Evolutionary conservation across 2,797 vertebrate genomes (phyloP), one percentile per base, ranked within the genome.

Genomic region (Sphenodon punctatus): DNA sequence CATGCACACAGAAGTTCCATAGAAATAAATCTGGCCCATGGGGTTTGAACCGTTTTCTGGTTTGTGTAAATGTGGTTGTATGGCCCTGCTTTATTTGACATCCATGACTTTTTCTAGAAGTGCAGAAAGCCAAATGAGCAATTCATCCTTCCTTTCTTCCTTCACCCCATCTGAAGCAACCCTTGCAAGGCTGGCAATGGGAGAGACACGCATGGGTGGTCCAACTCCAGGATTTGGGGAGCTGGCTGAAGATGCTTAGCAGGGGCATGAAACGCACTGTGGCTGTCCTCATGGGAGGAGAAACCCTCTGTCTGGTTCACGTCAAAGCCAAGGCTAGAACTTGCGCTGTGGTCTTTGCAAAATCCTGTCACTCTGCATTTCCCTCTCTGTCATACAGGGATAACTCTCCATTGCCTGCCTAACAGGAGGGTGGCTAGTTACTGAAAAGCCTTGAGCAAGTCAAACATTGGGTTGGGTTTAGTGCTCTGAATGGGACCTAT

Each of bases 271-370:
- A 83, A 90, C 82, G 84, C 59, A 38, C 56, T 90, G 86, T 34
- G 83, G 39, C 92, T 78, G 75, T 92, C 78, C 84, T 87, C 70
- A n/a, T 36, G 73, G 79, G 89, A 86, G 86, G 84, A 89, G 88
- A 78, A 84, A 67, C 49, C 39, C 86, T 63, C n/a, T n/a, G n/a
- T n/a, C n/a, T n/a, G n/a, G n/a, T n/a, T n/a, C n/a, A n/a, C n/a
- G n/a, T n/a, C n/a, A n/a, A n/a, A n/a, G n/a, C n/a, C n/a, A n/a
- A n/a, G n/a, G n/a, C n/a, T n/a, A n/a, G 20, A 65, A 80, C 13
- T 70, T 88, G 63, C 69, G 76, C 56, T 69, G 65, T 4, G 5
- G 48, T 61, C 55, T 25, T 86, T 74, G 60, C 84, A 63, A 82
- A 84, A 69, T 58, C 41, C 7, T 9, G 34, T n/a, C n/a, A n/a